A percentile compares a stretch with the other conserved stretches of the same genome.
These are phyloP conservation scores for Muscina levida DNA, from an alignment of 2,888 invertebrate species.

Conservation along the genomic window DNA sequence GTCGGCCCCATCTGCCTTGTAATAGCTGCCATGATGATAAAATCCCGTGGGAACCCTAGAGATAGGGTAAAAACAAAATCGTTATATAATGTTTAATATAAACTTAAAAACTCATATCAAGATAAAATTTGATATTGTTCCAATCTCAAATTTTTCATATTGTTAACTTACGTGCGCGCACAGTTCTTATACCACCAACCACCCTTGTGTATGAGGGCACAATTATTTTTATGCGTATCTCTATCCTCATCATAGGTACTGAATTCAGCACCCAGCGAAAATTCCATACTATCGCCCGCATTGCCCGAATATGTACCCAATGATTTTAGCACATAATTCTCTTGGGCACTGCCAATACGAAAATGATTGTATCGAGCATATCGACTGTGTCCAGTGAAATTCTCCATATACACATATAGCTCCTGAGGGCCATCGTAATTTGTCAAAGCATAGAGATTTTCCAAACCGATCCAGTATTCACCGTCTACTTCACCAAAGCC, in stretches of 20 bases:
- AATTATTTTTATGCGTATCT: conserved; percentile 28
- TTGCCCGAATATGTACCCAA: conserved; percentile 44
- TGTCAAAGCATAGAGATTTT: conserved; percentile 32
- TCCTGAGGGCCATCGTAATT: conserved; percentile 46
- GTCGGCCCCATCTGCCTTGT: not conserved
- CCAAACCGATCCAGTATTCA: conserved; percentile 51
- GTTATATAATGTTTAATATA: too few species aligned
- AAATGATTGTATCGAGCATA: conserved; percentile 40
- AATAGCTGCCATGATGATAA: conserved; percentile 12
- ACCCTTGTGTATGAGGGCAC: conserved; percentile 18
- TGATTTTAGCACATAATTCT: conserved; percentile 28
- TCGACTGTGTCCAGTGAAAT: conserved; percentile 32
- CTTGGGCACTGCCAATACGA: conserved; percentile 14
- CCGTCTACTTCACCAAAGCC: conserved; percentile 43
- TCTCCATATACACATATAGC: conserved; percentile 32
- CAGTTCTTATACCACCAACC: conserved; percentile 48
- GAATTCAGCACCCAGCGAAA: conserved; percentile 12
- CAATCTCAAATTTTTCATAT: not conserved
- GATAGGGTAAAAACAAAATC: too few species aligned
- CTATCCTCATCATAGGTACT: conserved; percentile 41
- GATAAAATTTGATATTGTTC: too few species aligned
- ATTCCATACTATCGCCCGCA: conserved; percentile 34
- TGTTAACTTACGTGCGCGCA: conserved; percentile 27
- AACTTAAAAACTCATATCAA: too few species aligned
- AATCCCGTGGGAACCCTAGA: conserved; percentile 21